These are phyloP conservation scores for Aphyosemion australe DNA, from an alignment of 2,113 vertebrate genomes.

Conservation along the genomic window DNA sequence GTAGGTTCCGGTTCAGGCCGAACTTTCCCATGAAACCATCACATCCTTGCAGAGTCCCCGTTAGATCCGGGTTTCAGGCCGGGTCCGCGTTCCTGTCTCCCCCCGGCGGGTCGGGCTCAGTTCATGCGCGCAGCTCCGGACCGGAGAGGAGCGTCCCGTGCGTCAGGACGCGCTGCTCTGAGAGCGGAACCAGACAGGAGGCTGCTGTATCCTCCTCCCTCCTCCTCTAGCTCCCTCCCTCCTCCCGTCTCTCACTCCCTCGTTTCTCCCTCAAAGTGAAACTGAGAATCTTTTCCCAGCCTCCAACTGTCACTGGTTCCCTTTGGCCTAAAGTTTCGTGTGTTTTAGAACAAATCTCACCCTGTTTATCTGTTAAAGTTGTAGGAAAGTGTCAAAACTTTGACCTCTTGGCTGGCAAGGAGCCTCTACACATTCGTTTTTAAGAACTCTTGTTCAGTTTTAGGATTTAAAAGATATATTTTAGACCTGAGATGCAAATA, in stretches of 20 bases:
- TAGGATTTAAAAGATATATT: too few relatives aligned
- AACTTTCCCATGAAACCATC: background rate
- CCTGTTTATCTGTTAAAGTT: too few relatives aligned
- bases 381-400: too few relatives aligned
- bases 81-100: constrained; percentile 25
- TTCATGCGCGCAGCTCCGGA: constrained; percentile 17
- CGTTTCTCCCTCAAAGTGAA: background rate
- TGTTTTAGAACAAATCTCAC: background rate
- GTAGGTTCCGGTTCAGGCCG: background rate
- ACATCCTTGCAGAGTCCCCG: background rate
- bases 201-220: constrained; percentile 38
- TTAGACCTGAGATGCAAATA: too few relatives aligned
- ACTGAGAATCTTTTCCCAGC: background rate
- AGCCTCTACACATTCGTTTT: too few relatives aligned
- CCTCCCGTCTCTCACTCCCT: background rate
- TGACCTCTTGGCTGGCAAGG: too few relatives aligned
- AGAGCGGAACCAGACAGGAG: constrained; percentile 31
- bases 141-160: constrained; percentile 29
- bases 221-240: background rate
- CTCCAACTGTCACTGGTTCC: too few relatives aligned
- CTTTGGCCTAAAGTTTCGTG: too few relatives aligned
- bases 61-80: constrained; percentile 6
- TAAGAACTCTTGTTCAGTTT: too few relatives aligned
- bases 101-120: constrained; percentile 4
- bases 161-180: constrained; percentile 27